Evolutionary conservation across 2,797 vertebrate genomes (phyloP), one percentile per base, ranked within the genome.

Genomic region (Avahi laniger): DNA sequence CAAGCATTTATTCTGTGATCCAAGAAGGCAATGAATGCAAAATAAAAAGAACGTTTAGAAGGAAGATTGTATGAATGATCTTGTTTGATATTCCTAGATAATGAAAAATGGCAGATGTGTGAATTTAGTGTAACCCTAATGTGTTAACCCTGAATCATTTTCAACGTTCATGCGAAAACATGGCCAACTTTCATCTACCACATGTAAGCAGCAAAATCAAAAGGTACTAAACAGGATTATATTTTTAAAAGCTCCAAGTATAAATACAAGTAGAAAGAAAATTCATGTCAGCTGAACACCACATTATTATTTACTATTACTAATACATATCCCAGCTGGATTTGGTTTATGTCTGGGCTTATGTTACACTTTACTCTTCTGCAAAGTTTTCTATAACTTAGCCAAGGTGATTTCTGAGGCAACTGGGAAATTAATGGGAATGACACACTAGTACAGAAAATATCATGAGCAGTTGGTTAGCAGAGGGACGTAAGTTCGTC

Each of bases 371-470:
- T 88, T n/a, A 46, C 3, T 70, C 4, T 85, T 78, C 30, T 41
- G 8, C 73, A 79, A 82, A n/a, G 59, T 63, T 50, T 84, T 82
- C 63, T 76, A 2, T 92, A 61, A 91, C 12, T 83, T 78, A 38
- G 50, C 69, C 26, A 59, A 59, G 46, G n/a, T 75, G 63, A 83
- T 75, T 94, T 97, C 84, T 70, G 73, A 88, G 73, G 67, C 46
- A 87, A 87, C 38, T 13, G 33, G 63, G 30, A 52, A 50, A 5
- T n/a, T 43, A 57, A 26, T 59, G 15, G 46, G 33, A 94, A 46
- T 52, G 33, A 63, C 59, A 88, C 88, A 41, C 67, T 65, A 15
- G 50, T 70, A 69, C 14, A 85, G 57, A 41, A 75, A 43, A 14
- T 50, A 30, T 28, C 50, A 41, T 75, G 28, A 46, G 30, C 18